A percentile compares a stretch with the other conserved stretches of the same genome.
Conservation (phyloP, 2,113 vertebrate genomes). For the Pelecanoides urinatrix region DNA sequence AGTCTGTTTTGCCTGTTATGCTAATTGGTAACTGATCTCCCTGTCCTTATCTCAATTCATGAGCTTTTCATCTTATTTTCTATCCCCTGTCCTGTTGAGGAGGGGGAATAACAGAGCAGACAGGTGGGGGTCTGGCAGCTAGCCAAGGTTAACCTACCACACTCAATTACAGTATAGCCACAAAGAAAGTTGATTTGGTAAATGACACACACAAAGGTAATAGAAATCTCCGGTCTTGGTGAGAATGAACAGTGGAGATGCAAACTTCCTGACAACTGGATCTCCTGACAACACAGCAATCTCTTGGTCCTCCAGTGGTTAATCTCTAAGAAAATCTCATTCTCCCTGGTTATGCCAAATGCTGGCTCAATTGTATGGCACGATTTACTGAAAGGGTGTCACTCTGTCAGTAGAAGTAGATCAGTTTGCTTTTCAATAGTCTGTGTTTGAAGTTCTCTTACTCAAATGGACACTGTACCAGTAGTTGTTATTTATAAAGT, state of each 20-base stretch:
- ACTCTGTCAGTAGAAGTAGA: background rate
- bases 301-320: background rate
- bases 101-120: background rate
- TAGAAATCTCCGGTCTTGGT: background rate
- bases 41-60: background rate
- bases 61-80: background rate
- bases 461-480: background rate
- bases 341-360: background rate
- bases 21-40: background rate
- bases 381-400: background rate
- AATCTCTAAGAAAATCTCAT: background rate
- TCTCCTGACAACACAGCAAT: background rate
- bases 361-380: background rate
- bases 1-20: background rate
- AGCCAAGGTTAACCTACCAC: background rate
- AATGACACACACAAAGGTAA: background rate
- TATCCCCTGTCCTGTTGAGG: background rate
- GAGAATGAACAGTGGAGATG: background rate
- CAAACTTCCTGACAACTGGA: background rate
- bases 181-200: background rate
- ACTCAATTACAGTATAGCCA: background rate
- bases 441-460: background rate
- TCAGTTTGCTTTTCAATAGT: background rate
- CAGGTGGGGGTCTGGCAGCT: background rate
- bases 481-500: background rate